Evolutionary conservation across 2,888 invertebrate species (phyloP).

Genomic region (Frankliniella fusca): DNA sequence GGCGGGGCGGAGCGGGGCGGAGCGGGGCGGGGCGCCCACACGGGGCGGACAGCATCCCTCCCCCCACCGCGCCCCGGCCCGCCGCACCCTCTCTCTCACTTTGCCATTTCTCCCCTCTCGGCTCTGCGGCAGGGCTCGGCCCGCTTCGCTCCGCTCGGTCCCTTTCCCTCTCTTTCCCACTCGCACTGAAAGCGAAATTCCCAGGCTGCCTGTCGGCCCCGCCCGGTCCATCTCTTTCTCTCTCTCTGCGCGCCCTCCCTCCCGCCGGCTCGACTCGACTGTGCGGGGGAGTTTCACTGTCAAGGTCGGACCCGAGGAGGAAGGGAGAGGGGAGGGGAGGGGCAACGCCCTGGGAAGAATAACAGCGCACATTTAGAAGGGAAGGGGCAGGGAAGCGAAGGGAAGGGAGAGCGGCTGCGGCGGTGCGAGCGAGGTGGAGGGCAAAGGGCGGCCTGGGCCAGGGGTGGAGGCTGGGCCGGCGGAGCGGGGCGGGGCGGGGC

Average conservation of each 20-base stretch:
- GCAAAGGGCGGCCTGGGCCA: constrained; percentile 27
- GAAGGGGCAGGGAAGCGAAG: constrained; percentile 13
- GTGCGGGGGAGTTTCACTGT: constrained; percentile 27
- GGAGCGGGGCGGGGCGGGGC: no score
- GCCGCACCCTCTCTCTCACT: constrained; percentile 23
- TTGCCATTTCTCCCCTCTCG: constrained; percentile 31
- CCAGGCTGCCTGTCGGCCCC: background rate
- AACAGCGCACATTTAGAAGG: constrained; percentile 13
- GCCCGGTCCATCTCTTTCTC: background rate
- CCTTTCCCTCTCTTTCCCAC: constrained; percentile 18
- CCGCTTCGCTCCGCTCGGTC: constrained; percentile 32
- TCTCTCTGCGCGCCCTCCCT: constrained; percentile 31
- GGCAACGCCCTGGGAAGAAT: constrained; percentile 21
- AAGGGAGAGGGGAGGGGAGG: background rate
- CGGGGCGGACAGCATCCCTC: constrained; percentile 23
- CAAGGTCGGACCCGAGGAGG: constrained; percentile 30
- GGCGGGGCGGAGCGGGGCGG: background rate
- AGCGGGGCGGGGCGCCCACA: background rate
- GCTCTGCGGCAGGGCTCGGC: constrained; percentile 29
- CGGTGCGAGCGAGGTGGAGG: no score
- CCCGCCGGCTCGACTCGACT: constrained; percentile 35
- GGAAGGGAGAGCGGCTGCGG: no score
- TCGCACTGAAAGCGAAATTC: background rate
- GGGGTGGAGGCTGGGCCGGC: constrained; percentile 31
- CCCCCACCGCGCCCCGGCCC: constrained; percentile 29